Evolutionary conservation across 2,797 vertebrate genomes (phyloP).

Genomic region (Hoplostethus mediterraneus): DNA sequence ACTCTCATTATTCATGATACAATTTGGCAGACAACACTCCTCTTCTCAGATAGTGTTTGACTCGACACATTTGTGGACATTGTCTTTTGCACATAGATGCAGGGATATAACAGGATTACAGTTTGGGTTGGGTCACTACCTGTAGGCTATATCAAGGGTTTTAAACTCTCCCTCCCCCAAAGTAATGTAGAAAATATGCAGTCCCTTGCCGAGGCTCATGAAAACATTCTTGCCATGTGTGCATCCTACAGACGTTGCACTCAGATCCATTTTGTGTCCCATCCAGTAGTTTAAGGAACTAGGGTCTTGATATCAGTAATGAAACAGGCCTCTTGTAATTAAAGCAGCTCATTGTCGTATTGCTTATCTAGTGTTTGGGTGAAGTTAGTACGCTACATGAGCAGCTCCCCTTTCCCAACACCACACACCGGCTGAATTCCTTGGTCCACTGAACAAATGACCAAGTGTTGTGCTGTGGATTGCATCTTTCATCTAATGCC

Average conservation of each 20-base stretch:
- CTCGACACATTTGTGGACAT: not conserved
- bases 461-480: not conserved
- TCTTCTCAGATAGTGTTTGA: not conserved
- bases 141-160: not conserved
- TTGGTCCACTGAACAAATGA: not conserved
- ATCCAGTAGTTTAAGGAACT: not conserved
- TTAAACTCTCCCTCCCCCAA: not conserved
- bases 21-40: conserved; percentile 29
- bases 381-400: not conserved
- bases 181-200: not conserved
- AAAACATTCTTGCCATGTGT: not conserved
- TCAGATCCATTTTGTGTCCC: not conserved
- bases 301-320: not conserved
- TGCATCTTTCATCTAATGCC: not conserved
- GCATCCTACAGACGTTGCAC: not conserved
- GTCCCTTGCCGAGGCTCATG: not conserved
- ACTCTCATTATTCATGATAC: conserved; percentile 59
- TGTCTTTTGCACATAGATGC: not conserved
- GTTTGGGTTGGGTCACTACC: not conserved
- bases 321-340: not conserved
- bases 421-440: too few species aligned
- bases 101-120: not conserved
- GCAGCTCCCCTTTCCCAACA: not conserved
- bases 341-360: too few species aligned
- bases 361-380: not conserved